Evolutionary conservation across 2,113 vertebrate genomes (phyloP).

Genomic region (Pygathrix nemaeus): DNA sequence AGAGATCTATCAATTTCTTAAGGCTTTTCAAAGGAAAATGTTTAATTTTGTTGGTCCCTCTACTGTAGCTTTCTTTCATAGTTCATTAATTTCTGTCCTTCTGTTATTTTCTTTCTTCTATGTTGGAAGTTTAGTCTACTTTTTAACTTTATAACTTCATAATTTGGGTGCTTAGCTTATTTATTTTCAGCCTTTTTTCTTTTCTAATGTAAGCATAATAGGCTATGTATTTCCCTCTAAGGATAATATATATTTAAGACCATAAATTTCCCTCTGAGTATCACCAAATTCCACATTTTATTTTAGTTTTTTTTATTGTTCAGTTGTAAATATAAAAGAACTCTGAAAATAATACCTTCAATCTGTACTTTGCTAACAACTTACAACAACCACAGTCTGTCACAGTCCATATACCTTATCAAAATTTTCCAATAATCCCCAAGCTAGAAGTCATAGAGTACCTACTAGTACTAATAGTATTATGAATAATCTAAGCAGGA

Average conservation of each 20-base stretch:
- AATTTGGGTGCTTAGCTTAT: not conserved
- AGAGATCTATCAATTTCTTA: not conserved
- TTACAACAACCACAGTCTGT: constrained; percentile 35
- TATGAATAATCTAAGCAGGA: not conserved
- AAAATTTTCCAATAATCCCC: constrained; percentile 23
- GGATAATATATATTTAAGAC: not conserved
- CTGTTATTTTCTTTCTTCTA: constrained; percentile 8
- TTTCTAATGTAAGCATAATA: not conserved
- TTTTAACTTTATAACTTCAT: constrained; percentile 20
- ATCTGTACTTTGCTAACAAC: not conserved
- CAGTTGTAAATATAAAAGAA: constrained; percentile 23
- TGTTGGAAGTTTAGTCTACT: constrained; percentile 8
- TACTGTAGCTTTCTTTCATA: not conserved
- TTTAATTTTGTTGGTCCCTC: not conserved
- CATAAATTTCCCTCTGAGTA: constrained; percentile 26
- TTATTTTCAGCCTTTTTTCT: constrained; percentile 29
- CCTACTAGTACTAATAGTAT: not conserved
- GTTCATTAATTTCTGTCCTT: constrained; percentile 34
- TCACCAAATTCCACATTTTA: not conserved
- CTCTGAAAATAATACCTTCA: not conserved
- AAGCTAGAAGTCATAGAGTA: not conserved
- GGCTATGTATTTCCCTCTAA: constrained; percentile 30
- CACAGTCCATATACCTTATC: not conserved
- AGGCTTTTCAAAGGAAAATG: not conserved
- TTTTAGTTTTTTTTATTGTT: constrained; percentile 8